phyloP scores from a whole-genome alignment of 2,888 invertebrate genomes.

The Phymatocera aterrima region DNA sequence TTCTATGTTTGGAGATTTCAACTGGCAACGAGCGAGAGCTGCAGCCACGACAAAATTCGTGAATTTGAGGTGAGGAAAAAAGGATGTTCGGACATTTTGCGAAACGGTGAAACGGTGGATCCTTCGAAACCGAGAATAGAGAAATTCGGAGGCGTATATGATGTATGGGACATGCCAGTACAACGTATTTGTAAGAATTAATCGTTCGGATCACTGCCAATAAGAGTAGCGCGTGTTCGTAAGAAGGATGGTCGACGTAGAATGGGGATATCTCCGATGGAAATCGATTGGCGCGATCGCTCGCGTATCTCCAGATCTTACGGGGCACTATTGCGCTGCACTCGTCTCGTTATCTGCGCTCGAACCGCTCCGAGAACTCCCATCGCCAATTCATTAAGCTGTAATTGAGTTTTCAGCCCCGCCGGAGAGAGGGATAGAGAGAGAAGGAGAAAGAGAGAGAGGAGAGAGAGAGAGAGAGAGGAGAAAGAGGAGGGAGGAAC shows the following conservation, averaged over 20 bases:
- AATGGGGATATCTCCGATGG: slow-evolving; percentile 16
- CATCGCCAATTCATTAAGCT: slow-evolving; percentile 72
- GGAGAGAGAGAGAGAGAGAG: slow-evolving; percentile 18
- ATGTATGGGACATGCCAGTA: too few relatives aligned
- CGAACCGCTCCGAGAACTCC: slow-evolving; percentile 35
- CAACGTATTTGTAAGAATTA: background rate
- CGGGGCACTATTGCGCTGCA: slow-evolving; percentile 31
- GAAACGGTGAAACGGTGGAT: background rate
- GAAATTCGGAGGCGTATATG: too few relatives aligned
- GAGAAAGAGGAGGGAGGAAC: slow-evolving; percentile 62
- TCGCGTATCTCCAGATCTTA: slow-evolving; percentile 24
- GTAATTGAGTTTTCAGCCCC: slow-evolving; percentile 74
- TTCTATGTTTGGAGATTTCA: background rate
- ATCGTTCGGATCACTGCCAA: slow-evolving; percentile 21
- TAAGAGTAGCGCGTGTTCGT: slow-evolving; percentile 31
- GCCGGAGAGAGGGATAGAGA: slow-evolving; percentile 39
- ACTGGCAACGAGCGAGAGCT: background rate
- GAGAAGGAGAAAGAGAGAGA: background rate
- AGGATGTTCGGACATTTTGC: background rate
- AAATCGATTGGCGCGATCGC: slow-evolving; percentile 40
- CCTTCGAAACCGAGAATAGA: too few relatives aligned
- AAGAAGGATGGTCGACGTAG: slow-evolving; percentile 24
- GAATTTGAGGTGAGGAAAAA: background rate
- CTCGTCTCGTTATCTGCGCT: slow-evolving; percentile 35
- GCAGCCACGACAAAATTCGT: background rate